Evolutionary conservation across 2,888 invertebrate species (phyloP).

Genomic region (Abrostola triplasia): DNA sequence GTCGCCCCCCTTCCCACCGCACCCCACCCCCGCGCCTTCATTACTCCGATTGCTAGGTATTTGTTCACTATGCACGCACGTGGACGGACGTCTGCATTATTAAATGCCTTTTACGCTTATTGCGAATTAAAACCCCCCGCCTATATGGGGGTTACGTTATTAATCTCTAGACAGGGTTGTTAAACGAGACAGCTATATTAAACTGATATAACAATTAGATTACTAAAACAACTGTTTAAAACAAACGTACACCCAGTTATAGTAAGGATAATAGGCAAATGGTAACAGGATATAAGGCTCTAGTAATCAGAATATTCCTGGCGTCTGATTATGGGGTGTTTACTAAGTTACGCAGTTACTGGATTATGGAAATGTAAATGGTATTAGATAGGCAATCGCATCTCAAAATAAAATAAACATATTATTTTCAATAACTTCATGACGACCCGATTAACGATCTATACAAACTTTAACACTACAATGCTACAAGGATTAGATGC

Average conservation of each 20-base stretch:
- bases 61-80: slow-evolving; percentile 82
- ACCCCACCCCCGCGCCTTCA: slow-evolving; percentile 74
- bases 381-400: too few species aligned
- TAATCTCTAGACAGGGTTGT: slow-evolving; percentile 69
- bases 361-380: too few species aligned
- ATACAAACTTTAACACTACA: slow-evolving; percentile 2
- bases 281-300: background rate
- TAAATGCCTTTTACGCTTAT: slow-evolving; percentile 89
- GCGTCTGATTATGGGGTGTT: too few species aligned
- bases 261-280: slow-evolving; percentile 13
- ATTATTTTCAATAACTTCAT: background rate
- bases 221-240: slow-evolving; percentile 67
- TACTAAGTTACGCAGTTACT: too few species aligned
- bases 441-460: background rate
- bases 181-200: slow-evolving; percentile 63
- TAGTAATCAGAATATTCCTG: too few species aligned
- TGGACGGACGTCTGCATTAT: slow-evolving; percentile 86
- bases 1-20: slow-evolving; percentile 58
- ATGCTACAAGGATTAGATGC: slow-evolving; percentile 28
- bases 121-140: slow-evolving; percentile 80
- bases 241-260: slow-evolving; percentile 12
- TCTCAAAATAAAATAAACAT: too few species aligned
- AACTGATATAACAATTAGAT: slow-evolving; percentile 57
- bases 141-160: slow-evolving; percentile 73
- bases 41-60: slow-evolving; percentile 84